phyloP scores from a whole-genome alignment of 2,888 invertebrate genomes.

The Stegophylla sp. region DNA sequence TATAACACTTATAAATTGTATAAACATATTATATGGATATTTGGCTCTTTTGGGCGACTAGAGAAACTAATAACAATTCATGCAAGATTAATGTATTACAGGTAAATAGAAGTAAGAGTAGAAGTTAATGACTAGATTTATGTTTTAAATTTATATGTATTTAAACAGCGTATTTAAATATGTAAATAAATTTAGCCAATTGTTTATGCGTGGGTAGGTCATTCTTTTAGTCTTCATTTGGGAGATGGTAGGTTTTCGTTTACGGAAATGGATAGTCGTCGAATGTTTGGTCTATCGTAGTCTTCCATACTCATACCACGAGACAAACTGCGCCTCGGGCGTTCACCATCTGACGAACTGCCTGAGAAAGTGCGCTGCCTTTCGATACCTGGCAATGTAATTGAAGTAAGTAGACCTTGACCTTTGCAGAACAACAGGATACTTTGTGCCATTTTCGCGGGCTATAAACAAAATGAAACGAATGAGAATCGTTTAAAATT shows the following conservation, averaged over 20 bases:
- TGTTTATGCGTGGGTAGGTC: slow-evolving; percentile 33
- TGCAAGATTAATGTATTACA: slow-evolving; percentile 55
- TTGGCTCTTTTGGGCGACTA: slow-evolving; percentile 37
- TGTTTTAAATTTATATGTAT: background rate
- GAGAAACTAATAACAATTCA: slow-evolving; percentile 48
- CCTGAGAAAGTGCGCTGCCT: slow-evolving; percentile 72
- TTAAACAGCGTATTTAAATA: slow-evolving; percentile 13
- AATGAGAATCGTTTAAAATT: background rate
- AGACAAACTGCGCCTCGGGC: slow-evolving; percentile 66
- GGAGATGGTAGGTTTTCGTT: slow-evolving; percentile 60
- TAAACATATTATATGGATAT: slow-evolving; percentile 9
- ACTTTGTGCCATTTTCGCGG: slow-evolving; percentile 84
- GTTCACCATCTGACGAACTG: slow-evolving; percentile 67
- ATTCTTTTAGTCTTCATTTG: slow-evolving; percentile 44
- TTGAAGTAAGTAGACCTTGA: slow-evolving; percentile 80
- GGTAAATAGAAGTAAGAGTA: slow-evolving; percentile 53
- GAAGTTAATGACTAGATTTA: slow-evolving; percentile 56
- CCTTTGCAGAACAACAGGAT: slow-evolving; percentile 88
- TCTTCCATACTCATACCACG: slow-evolving; percentile 81
- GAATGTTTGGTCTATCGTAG: slow-evolving; percentile 80
- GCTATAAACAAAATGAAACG: slow-evolving; percentile 68
- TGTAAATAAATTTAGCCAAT: slow-evolving; percentile 24
- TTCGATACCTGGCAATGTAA: slow-evolving; percentile 81
- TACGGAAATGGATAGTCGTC: slow-evolving; percentile 73
- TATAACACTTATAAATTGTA: background rate